Base-by-base conservation (phyloP, 1,140 invertebrate genomes). In the Orchesella cincta region DNA sequence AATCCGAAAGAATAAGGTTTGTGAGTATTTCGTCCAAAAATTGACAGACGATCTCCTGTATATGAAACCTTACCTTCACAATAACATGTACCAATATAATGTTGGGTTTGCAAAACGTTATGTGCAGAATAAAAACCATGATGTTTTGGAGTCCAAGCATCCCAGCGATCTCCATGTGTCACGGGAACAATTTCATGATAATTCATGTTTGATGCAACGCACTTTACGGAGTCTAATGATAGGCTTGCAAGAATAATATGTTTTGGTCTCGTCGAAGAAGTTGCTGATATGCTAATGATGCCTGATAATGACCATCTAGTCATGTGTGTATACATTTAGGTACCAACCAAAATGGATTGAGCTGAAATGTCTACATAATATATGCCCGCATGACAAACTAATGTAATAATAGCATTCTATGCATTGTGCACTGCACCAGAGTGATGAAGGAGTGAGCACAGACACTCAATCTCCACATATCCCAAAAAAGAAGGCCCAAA, bases 211-310 rank as follows among this genome's bases (percentile, higher is more conserved):
- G 8, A 67, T 29, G 31, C 2, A 67, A 67, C 29, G 62, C 31
- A 67, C 23, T 67, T 67, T 67, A 67, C 62, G 62, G 31, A 31
- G 8, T n/a, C 29, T 67, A 67, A 67, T 67, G 62, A 67, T 67
- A 23, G 62, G 62, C 5, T 67, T 67, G 33, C 54, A 23, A 67
- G 62, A 67, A 67, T 33, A 67, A 23, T 46, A 20, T 33, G 12
- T 67, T 67, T 31, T 33, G 26, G 31, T 29, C 28, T 31, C 29
- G 62, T 67, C 62, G 31, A 67, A 33, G 12, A 67, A 67, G 3
- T 31, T 67, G 62, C 31, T 67, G 62, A 67, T 67, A 67, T 33
- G 62, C 62, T 67, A 67, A 67, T 67, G 26, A 67, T 33, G 31
- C 33, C 29, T 67, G 31, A 67, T 67, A 67, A 67, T 67, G 62